Conservation (phyloP, 2,113 vertebrate genomes). For the Ictidomys tridecemlineatus region DNA sequence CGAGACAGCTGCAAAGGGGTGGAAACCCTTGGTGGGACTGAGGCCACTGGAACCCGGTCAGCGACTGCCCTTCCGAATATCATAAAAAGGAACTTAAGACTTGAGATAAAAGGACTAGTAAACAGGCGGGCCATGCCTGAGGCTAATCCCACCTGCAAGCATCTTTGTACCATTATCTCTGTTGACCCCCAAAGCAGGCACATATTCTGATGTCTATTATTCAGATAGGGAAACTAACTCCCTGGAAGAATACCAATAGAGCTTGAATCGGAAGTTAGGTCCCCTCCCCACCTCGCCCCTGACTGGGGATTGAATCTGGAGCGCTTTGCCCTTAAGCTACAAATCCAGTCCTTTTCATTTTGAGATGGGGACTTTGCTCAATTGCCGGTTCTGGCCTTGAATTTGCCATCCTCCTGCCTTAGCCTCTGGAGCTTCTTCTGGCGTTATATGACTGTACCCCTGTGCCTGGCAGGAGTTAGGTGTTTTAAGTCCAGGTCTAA, state of each 20-base stretch:
- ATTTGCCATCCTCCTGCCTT: too few species aligned
- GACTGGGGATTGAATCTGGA: too few species aligned
- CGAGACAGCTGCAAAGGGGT: neutral
- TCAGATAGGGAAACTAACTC: slow-evolving; percentile 5
- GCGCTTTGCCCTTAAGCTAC: too few species aligned
- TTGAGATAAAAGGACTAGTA: neutral
- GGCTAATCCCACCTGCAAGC: neutral
- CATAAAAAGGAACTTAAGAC: neutral
- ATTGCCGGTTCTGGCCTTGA: too few species aligned
- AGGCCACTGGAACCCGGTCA: neutral
- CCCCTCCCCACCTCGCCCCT: too few species aligned
- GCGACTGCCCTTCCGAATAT: neutral
- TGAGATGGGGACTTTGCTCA: too few species aligned
- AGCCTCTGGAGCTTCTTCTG: too few species aligned
- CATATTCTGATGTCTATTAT: neutral
- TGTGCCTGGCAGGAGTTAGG: neutral
- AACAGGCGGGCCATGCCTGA: too few species aligned
- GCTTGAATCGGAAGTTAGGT: neutral
- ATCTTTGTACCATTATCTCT: neutral
- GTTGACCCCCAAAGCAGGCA: neutral
- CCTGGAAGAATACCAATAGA: neutral
- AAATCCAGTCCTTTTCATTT: too few species aligned
- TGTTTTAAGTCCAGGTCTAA: neutral
- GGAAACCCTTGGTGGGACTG: neutral
- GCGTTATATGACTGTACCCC: too few species aligned